phyloP scores from a whole-genome alignment of 2,888 invertebrate species.

The Drosophila formosana region DNA sequence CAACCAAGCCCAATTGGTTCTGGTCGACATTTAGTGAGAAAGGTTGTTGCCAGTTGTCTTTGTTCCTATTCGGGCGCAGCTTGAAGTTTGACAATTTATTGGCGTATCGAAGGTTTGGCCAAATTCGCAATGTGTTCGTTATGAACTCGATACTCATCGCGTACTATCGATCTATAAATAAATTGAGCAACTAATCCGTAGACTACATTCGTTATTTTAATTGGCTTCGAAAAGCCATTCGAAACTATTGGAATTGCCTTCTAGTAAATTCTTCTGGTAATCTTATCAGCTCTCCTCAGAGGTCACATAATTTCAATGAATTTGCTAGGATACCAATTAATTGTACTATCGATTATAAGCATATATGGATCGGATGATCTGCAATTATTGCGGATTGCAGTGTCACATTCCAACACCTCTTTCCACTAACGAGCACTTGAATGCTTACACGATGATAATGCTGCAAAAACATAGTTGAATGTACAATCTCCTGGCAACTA shows the following conservation, averaged over 20 bases:
- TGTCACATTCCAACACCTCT: slow-evolving; percentile 42
- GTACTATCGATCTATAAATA: background rate
- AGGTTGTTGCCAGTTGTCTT: slow-evolving; percentile 37
- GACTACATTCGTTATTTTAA: no score
- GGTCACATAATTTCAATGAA: no score
- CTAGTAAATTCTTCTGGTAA: no score
- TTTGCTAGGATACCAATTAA: background rate
- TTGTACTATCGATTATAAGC: background rate
- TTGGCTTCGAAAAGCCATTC: no score
- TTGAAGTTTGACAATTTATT: slow-evolving; percentile 46
- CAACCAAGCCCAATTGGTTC: slow-evolving; percentile 52
- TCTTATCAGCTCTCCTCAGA: no score
- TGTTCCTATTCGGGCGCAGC: slow-evolving; percentile 51
- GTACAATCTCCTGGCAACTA: slow-evolving; percentile 15
- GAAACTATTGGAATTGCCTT: no score
- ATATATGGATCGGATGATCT: slow-evolving; percentile 19
- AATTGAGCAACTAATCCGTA: no score
- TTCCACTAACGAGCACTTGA: background rate
- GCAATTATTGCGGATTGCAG: slow-evolving; percentile 20
- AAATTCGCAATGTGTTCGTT: slow-evolving; percentile 27
- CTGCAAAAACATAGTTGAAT: background rate
- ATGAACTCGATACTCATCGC: background rate
- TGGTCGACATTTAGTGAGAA: slow-evolving; percentile 61
- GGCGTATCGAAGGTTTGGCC: slow-evolving; percentile 19
- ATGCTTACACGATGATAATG: slow-evolving; percentile 1